Base-by-base conservation (phyloP, 2,797 vertebrate genomes). In the Ctenochaetus hawaiiensis region DNA sequence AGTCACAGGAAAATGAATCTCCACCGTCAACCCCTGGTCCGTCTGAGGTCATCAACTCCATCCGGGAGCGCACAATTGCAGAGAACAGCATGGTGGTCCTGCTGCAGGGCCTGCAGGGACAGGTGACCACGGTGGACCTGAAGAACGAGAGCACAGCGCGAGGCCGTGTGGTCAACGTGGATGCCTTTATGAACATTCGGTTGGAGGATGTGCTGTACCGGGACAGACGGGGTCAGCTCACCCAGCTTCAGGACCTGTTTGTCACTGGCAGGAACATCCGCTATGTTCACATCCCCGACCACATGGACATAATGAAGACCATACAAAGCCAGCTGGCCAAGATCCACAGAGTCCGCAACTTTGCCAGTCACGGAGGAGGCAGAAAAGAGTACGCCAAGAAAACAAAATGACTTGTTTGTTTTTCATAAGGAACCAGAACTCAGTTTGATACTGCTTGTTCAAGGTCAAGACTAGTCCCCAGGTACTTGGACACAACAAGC, bases 81-180 rank as follows among this genome's bases (percentile, higher is more conserved):
- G 97, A 99, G 94, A 99, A 99, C 95, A 98, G 97, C 91, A 93
- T 99, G 93, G 96, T 99, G 77, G 93, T 98, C 65, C 95, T 99
- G 74, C 95, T 99, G 85, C 97, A 99, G 92, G 98, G 97, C 18
- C 94, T 99, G 52, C 94, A 94, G 0, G 97, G 97, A 5, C 87
- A 82, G 6, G 91, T 96, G 83, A 97, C 97, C 90, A 99, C 97
- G 0, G 97, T 99, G 87, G 98, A 99, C 80, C 94, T 99, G 66
- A 93, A 96, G 0, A 95, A 99, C 1, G 98, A 99, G 94, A 97
- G 96, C 76, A 83, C 93, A 1, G 98, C 96, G 0, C 89, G 67
- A 0, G 98, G 98, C 1, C 93, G 95, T 0, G 51, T 99, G 57
- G 80, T 96, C 81, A 97, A 95, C 3, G 98, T 99, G 13, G 98